Evolutionary conservation across 2,113 vertebrate species (phyloP).

Genomic region (Garra rufa): DNA sequence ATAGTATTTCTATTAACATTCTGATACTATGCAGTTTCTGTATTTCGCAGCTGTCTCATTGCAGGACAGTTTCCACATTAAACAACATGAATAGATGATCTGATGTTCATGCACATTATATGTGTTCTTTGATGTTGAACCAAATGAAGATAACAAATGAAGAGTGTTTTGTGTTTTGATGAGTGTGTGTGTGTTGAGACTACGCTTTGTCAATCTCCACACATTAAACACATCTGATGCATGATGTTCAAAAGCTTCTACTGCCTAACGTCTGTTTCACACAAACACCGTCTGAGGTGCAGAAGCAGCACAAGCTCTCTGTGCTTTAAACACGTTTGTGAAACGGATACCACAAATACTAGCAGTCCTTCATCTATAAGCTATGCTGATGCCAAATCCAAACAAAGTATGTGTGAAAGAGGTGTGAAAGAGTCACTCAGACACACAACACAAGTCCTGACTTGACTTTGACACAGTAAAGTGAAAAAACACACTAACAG

Average conservation of each 20-base stretch:
- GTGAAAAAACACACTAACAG: background rate
- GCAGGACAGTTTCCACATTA: background rate
- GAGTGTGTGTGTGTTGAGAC: background rate
- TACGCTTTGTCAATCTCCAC: background rate
- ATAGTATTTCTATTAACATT: background rate
- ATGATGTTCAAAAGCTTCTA: constrained; percentile 17
- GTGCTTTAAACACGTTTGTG: too few species aligned
- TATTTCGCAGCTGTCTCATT: background rate
- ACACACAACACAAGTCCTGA: constrained; percentile 22
- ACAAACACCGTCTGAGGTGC: too few species aligned
- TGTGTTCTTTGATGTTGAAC: background rate
- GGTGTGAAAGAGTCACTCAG: background rate
- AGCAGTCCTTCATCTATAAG: too few species aligned
- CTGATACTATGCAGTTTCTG: background rate
- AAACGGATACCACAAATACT: too few species aligned
- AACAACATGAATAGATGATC: background rate
- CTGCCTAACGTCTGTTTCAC: background rate
- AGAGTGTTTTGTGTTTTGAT: background rate
- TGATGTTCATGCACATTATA: background rate
- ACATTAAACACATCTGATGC: constrained; percentile 6
- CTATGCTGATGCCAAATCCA: too few species aligned
- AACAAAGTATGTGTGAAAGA: too few species aligned
- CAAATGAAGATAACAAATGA: background rate
- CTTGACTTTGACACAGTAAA: background rate
- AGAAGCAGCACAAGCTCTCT: too few species aligned